phyloP scores from a whole-genome alignment of 2,797 vertebrate species.

The Varecia variegata region DNA sequence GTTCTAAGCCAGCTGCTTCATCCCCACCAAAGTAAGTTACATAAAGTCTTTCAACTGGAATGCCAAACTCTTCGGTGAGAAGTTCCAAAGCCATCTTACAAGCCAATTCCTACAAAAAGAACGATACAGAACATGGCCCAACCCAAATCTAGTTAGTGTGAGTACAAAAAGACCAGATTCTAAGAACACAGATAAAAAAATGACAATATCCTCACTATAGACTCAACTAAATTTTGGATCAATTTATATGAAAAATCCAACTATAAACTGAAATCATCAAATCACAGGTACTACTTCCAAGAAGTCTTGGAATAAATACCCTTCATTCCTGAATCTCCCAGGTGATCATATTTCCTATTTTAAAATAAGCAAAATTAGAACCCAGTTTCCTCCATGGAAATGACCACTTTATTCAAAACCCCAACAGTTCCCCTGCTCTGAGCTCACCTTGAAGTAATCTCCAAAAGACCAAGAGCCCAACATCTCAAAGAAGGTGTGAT shows the following conservation, averaged over 20 bases:
- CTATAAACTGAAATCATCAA: neutral
- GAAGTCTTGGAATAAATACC: neutral
- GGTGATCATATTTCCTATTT: neutral
- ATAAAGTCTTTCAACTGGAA: slow-evolving; percentile 94
- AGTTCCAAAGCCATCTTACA: slow-evolving; percentile 96
- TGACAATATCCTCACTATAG: neutral
- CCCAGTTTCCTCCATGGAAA: neutral
- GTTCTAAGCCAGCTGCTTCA: slow-evolving; percentile 92
- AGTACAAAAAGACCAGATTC: neutral
- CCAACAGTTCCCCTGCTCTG: neutral
- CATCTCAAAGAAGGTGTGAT: slow-evolving; percentile 99
- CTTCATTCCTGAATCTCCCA: neutral
- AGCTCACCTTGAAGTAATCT: slow-evolving; percentile 96
- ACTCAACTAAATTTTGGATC: neutral
- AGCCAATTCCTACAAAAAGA: slow-evolving; percentile 90
- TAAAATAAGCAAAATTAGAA: slow-evolving; percentile 13
- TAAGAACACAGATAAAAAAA: neutral
- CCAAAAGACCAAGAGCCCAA: slow-evolving; percentile 99
- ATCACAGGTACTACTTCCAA: neutral
- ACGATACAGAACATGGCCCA: neutral
- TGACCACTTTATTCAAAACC: neutral
- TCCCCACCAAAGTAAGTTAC: slow-evolving; percentile 98
- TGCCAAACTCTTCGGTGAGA: slow-evolving; percentile 94
- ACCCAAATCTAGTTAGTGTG: neutral
- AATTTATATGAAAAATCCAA: neutral